Conservation (phyloP, 1,140 invertebrate genomes). For the Trachelipus rathkii region DNA sequence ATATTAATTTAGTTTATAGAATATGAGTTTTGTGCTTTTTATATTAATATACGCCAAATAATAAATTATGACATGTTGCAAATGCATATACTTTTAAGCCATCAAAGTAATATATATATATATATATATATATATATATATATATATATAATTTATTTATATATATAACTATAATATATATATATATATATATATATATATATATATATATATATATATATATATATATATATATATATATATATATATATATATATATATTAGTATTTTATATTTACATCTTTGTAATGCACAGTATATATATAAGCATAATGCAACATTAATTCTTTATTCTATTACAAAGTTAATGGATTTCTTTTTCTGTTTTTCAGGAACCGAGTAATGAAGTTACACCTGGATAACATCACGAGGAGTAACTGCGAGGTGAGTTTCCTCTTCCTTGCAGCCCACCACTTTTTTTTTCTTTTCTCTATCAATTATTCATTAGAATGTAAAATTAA, state of each 20-base stretch:
- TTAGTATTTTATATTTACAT: no score
- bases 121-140: constrained; percentile 4
- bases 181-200: constrained; percentile 12
- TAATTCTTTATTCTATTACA: no score
- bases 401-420: background rate
- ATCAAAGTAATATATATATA: background rate
- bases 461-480: background rate
- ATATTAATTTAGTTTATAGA: no score
- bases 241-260: no score
- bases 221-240: background rate
- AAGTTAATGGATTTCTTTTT: background rate
- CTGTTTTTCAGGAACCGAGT: background rate
- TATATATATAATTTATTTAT: constrained; percentile 4
- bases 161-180: background rate
- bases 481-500: no score
- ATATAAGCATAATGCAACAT: no score
- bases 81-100: no score
- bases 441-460: no score
- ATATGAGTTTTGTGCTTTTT: no score
- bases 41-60: no score
- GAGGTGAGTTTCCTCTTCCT: background rate
- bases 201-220: constrained; percentile 14
- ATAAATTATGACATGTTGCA: no score
- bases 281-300: no score
- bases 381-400: background rate